Conservation (phyloP, 1,140 invertebrate species). For the Laupala kohalensis region DNA sequence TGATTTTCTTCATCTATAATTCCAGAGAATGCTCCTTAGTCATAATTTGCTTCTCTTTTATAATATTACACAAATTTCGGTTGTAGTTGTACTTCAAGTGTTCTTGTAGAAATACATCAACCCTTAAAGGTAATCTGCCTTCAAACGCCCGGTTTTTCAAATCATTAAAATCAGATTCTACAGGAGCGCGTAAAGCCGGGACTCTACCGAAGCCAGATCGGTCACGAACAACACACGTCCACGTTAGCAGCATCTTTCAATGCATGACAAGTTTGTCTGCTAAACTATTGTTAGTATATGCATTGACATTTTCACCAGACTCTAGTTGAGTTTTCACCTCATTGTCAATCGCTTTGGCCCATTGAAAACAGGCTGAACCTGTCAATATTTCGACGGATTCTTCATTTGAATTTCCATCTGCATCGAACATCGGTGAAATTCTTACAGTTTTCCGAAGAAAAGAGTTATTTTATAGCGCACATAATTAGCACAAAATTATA, state of each 20-base stretch:
- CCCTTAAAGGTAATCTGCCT: not conserved
- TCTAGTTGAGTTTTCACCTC: not conserved
- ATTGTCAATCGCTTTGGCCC: not conserved
- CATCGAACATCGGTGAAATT: no score
- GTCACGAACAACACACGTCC: conserved; percentile 8
- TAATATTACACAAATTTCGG: no score
- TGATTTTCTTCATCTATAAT: no score
- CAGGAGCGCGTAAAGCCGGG: conserved; percentile 10
- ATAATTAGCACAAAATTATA: no score
- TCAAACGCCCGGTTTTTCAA: not conserved
- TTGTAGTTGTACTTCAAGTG: not conserved
- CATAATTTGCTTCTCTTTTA: no score
- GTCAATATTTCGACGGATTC: no score
- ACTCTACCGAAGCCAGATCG: conserved; percentile 12
- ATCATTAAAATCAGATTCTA: not conserved
- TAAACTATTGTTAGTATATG: not conserved
- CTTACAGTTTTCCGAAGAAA: no score
- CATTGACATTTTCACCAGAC: not conserved
- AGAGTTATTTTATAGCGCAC: no score
- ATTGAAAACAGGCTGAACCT: not conserved
- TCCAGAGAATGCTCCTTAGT: no score
- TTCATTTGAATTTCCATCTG: no score
- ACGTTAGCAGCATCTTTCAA: conserved; percentile 11
- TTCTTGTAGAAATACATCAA: not conserved
- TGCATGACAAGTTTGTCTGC: not conserved